Base-by-base conservation (phyloP, 2,797 vertebrate genomes). In the Melanotaenia pygmaea region DNA sequence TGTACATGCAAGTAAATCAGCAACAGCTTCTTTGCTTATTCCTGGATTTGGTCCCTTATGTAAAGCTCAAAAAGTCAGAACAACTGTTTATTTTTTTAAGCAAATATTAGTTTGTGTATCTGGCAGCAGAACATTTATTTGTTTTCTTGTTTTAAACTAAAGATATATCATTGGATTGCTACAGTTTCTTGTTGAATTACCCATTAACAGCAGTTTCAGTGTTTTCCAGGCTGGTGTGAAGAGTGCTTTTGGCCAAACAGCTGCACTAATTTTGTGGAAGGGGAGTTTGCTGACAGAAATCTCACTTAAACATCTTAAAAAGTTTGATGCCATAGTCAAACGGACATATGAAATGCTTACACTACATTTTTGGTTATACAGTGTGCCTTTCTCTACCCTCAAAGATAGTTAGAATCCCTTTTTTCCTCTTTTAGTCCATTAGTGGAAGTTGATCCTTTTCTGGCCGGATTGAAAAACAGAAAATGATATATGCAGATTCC, bases 61-160 rank as follows among this genome's bases (percentile, higher is more conserved):
- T 73, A 32, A 60, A 85, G 82, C 73, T 82, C 81, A 85, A 68
- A 59, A 67, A 51, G 67, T n/a, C 5, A 2, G 47, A 64, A 68
- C 16, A 59, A 60, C 30, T 4, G 34, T 61, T 45, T 22, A 57
- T 76, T 75, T 60, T 50, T 73, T 53, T 26, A 12, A 38, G 4
- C 4, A 28, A 38, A 38, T 18, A 28, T 9, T 16, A 43, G 6
- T 11, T 2, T 22, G 40, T 64, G 8, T 3, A 53, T 53, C 24
- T 47, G 40, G 38, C 28, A 1, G 30, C 50, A 56, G 16, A 16
- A 18, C 37, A 57, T n/a, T 24, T 56, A 11, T 56, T 10, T 57
- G 20, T 16, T 43, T 69, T 16, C 28, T 51, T 47, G 58, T 47
- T 51, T 37, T 24, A 22, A 67, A 53, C 28, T 53, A 59, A 30